A percentile compares a stretch with the other conserved stretches of the same genome.
phyloP scores from a whole-genome alignment of 2,113 vertebrate species.

The Cryptotis parvus region DNA sequence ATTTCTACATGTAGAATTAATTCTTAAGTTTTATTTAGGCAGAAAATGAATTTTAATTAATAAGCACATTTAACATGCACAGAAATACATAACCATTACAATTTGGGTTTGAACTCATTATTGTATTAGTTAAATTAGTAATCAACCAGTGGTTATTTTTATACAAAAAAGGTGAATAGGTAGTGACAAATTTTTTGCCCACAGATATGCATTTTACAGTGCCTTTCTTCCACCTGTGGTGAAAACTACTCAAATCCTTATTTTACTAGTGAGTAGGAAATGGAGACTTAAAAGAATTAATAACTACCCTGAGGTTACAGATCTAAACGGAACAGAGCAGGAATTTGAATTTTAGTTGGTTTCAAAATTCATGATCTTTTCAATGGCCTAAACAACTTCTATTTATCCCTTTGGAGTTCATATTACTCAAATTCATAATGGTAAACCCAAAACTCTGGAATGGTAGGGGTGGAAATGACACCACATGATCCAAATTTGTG shows the following conservation, averaged over 20 bases:
- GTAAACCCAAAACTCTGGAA: slow-evolving; percentile 44
- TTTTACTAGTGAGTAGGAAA: slow-evolving; percentile 4
- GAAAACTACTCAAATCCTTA: neutral
- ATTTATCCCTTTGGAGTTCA: slow-evolving; percentile 9
- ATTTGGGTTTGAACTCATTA: neutral
- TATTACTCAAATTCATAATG: slow-evolving; percentile 33
- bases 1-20: neutral
- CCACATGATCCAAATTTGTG: neutral
- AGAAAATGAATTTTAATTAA: slow-evolving; percentile 27
- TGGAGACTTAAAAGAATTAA: slow-evolving; percentile 28
- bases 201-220: neutral
- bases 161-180: neutral
- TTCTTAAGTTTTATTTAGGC: neutral
- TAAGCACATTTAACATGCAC: slow-evolving; percentile 2
- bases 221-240: neutral
- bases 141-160: slow-evolving; percentile 13
- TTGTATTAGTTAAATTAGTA: neutral
- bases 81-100: slow-evolving; percentile 28
- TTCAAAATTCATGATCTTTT: slow-evolving; percentile 41
- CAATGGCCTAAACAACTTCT: neutral
- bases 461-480: neutral
- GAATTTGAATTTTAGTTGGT: neutral
- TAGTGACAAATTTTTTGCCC: neutral
- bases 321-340: neutral
- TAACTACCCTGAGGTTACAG: slow-evolving; percentile 8